These are phyloP conservation scores for Dastarcus helophoroides DNA, from an alignment of 2,888 invertebrate species.

Conservation along the genomic window DNA sequence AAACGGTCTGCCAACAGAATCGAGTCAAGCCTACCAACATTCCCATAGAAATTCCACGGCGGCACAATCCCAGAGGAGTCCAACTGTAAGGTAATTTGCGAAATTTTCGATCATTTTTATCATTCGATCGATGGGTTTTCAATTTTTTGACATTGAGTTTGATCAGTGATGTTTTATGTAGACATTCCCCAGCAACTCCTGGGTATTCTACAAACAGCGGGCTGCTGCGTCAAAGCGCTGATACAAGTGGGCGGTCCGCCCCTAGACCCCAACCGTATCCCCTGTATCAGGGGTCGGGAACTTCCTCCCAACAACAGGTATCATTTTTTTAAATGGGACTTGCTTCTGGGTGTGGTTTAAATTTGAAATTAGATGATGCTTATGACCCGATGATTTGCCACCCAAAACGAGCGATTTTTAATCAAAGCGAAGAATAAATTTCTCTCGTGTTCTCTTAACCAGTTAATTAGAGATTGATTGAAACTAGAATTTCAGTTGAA, in stretches of 20 bases:
- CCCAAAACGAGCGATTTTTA: no score
- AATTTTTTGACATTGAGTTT: not conserved
- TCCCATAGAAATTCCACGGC: slow-evolving; percentile 19
- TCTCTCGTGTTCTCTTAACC: no score
- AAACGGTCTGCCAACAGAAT: slow-evolving; percentile 42
- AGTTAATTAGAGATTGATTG: no score
- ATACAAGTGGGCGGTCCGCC: slow-evolving; percentile 30
- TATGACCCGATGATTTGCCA: no score
- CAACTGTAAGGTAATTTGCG: slow-evolving; percentile 15
- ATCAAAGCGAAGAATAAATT: no score
- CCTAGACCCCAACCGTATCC: slow-evolving; percentile 29
- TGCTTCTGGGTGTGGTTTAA: not conserved
- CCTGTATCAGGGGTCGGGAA: slow-evolving; percentile 31
- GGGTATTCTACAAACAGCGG: slow-evolving; percentile 30
- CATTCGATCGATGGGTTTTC: not conserved
- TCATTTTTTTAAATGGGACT: no score
- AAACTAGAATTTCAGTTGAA: no score
- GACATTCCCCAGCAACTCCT: slow-evolving; percentile 22
- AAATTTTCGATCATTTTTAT: not conserved
- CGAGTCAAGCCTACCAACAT: slow-evolving; percentile 33
- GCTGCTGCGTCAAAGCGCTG: slow-evolving; percentile 29
- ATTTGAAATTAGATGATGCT: no score
- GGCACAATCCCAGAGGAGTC: slow-evolving; percentile 17
- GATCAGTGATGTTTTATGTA: slow-evolving; percentile 18
- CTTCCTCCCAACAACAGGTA: slow-evolving; percentile 28